These are phyloP conservation scores for Eristalinus sepulchralis DNA, from an alignment of 2,888 invertebrate species.

Conservation along the genomic window DNA sequence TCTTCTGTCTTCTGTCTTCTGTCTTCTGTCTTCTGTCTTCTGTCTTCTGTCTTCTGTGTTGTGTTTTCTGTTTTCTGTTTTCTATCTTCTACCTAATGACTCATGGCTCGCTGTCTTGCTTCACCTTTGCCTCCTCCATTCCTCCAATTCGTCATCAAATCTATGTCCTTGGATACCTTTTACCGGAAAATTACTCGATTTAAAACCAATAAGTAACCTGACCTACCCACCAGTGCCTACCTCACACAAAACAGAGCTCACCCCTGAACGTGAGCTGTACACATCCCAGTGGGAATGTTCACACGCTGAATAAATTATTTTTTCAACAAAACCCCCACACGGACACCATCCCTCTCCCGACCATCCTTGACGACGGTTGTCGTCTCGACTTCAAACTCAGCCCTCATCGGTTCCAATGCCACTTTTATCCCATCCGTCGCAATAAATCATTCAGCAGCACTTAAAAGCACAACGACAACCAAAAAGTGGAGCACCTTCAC, in stretches of 20 bases:
- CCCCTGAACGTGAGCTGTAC: not conserved
- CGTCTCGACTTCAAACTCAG: not conserved
- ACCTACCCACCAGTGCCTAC: not conserved
- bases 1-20: too few relatives aligned
- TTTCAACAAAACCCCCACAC: not conserved
- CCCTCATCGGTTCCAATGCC: not conserved
- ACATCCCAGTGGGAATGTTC: not conserved
- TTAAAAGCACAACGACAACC: constrained; percentile 11
- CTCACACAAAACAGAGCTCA: not conserved
- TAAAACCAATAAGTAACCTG: not conserved
- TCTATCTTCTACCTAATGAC: too few relatives aligned
- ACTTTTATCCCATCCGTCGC: not conserved
- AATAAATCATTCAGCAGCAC: constrained; percentile 34
- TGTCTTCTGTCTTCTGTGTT: too few relatives aligned
- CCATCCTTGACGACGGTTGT: not conserved
- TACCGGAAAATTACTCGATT: not conserved
- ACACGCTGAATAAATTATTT: not conserved
- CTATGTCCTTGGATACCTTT: not conserved
- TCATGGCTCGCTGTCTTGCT: too few relatives aligned
- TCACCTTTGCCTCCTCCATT: too few relatives aligned
- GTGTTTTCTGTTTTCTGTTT: too few relatives aligned
- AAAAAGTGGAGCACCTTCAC: not conserved
- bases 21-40: too few relatives aligned
- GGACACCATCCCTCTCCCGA: not conserved
- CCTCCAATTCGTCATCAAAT: too few relatives aligned